A percentile compares a stretch with the other conserved stretches of the same genome.
These are phyloP conservation scores for Cariama cristata DNA, from an alignment of 2,113 vertebrate genomes.

Conservation along the genomic window DNA sequence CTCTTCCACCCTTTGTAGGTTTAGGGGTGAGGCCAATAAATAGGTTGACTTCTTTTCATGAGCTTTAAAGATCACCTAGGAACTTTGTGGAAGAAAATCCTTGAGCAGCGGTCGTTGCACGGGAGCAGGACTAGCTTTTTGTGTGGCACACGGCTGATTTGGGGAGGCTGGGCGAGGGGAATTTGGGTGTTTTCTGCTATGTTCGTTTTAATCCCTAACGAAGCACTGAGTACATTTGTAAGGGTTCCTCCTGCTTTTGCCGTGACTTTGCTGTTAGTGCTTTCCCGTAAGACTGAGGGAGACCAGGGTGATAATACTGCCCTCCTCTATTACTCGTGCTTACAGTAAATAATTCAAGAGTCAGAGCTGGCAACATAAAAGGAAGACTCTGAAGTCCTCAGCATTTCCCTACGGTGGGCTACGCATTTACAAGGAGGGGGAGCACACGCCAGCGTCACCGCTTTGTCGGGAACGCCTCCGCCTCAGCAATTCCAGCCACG, in stretches of 20 bases:
- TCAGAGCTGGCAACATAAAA: not conserved
- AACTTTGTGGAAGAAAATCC: not conserved
- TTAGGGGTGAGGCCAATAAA: not conserved
- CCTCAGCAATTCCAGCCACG: not conserved
- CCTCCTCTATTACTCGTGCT: not conserved
- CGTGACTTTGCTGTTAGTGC: not conserved
- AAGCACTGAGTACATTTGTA: not conserved
- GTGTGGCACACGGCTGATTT: not conserved
- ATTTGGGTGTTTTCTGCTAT: not conserved
- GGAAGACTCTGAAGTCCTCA: not conserved
- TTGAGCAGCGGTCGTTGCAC: not conserved
- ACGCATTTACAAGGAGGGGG: accelerated
- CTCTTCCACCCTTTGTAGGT: not conserved
- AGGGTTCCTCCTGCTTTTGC: not conserved
- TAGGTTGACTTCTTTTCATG: not conserved
- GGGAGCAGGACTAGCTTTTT: not conserved
- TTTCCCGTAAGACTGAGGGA: not conserved
- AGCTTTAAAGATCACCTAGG: not conserved
- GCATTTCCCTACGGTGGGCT: not conserved
- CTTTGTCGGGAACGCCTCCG: not conserved
- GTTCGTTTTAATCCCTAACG: accelerated
- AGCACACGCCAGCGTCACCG: accelerated
- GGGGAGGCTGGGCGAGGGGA: not conserved
- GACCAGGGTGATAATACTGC: not conserved
- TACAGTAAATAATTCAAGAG: not conserved